phyloP scores from a whole-genome alignment of 1,140 invertebrate species.

The Macrobrachium rosenbergii region DNA sequence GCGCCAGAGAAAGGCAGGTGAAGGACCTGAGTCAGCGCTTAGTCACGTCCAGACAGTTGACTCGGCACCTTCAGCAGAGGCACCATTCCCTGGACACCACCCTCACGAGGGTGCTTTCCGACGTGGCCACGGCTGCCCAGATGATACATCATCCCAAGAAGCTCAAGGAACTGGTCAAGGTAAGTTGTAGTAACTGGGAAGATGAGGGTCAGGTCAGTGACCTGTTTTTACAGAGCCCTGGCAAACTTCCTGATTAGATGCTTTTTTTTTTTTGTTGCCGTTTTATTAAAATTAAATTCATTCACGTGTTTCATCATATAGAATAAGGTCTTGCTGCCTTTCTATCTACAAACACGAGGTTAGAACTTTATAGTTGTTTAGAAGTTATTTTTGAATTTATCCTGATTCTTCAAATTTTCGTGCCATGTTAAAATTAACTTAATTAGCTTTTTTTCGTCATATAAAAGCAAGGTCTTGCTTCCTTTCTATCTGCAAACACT shows the following conservation, averaged over 20 bases:
- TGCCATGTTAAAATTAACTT: too few species aligned
- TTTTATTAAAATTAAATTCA: too few species aligned
- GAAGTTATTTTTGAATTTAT: too few species aligned
- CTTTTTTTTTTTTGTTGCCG: too few species aligned
- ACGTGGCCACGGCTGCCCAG: constrained; percentile 45
- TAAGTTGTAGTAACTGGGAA: not conserved
- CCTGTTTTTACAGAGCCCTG: not conserved
- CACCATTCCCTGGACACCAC: constrained; percentile 50
- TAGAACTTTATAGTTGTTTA: too few species aligned
- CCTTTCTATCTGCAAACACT: too few species aligned
- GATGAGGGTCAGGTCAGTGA: not conserved
- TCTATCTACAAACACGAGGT: too few species aligned
- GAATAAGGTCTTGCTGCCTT: too few species aligned
- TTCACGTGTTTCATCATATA: too few species aligned
- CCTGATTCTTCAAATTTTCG: too few species aligned
- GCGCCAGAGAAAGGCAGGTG: constrained; percentile 53
- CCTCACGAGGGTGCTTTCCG: constrained; percentile 55
- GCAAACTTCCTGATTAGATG: not conserved
- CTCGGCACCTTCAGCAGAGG: constrained; percentile 46
- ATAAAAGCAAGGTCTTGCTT: too few species aligned
- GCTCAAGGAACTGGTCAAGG: constrained; percentile 56
- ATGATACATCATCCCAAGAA: constrained; percentile 58
- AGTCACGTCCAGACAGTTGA: constrained; percentile 44
- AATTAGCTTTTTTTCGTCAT: too few species aligned
- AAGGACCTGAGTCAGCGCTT: constrained; percentile 57